Conservation (phyloP, 1,140 invertebrate genomes). For the Drosophila nasuta region DNA sequence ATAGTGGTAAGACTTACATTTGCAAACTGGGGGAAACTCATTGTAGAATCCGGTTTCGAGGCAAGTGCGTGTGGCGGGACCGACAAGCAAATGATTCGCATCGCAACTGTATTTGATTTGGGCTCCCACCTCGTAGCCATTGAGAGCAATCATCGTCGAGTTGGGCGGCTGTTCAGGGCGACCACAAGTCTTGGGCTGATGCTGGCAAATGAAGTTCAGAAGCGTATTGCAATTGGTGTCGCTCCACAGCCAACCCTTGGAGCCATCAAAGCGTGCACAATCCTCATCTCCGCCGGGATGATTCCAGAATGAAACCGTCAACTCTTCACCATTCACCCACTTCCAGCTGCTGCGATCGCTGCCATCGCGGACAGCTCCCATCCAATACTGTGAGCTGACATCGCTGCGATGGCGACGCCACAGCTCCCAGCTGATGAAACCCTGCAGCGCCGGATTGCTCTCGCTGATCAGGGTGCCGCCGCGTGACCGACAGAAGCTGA, state of each 20-base stretch:
- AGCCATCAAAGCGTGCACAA: slow-evolving; percentile 96
- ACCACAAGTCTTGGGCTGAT: slow-evolving; percentile 95
- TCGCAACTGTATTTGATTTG: slow-evolving; percentile 95
- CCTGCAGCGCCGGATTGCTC: slow-evolving; percentile 96
- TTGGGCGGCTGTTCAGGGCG: slow-evolving; percentile 96
- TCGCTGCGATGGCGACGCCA: slow-evolving; percentile 96
- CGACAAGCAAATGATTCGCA: slow-evolving; percentile 93
- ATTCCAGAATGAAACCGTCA: slow-evolving; percentile 97
- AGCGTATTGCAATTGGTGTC: slow-evolving; percentile 94
- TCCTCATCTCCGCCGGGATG: slow-evolving; percentile 92
- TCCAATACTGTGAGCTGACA: slow-evolving; percentile 97
- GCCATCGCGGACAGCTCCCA: slow-evolving; percentile 94
- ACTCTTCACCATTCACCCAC: slow-evolving; percentile 95
- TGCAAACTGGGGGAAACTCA: slow-evolving; percentile 96
- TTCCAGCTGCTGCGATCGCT: slow-evolving; percentile 93
- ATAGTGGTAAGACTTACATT: slow-evolving; percentile 88
- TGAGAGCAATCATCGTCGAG: slow-evolving; percentile 91
- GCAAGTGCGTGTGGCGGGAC: slow-evolving; percentile 92
- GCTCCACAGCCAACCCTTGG: slow-evolving; percentile 97
- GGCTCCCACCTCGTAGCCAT: slow-evolving; percentile 92
- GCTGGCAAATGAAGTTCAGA: slow-evolving; percentile 97
- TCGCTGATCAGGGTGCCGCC: slow-evolving; percentile 95
- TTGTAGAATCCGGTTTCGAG: slow-evolving; percentile 96
- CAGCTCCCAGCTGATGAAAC: slow-evolving; percentile 97
- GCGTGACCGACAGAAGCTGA: slow-evolving; percentile 92